These are phyloP conservation scores for Tethya wilhelma DNA, from an alignment of 37 sponge, comb jelly and placozoan species.

Conservation along the genomic window DNA sequence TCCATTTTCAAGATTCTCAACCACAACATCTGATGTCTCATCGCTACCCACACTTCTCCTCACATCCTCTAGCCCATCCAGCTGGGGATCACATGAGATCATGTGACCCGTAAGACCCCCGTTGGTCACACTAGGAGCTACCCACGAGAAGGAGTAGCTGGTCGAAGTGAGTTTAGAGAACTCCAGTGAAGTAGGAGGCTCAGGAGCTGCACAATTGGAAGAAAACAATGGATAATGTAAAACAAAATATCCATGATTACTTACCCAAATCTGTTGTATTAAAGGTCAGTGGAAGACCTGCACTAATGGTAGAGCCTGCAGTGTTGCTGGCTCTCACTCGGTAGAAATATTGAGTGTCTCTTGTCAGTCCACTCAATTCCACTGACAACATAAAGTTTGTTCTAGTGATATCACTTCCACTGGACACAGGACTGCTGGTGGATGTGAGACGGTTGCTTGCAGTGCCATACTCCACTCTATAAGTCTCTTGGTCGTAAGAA, in stretches of 20 bases:
- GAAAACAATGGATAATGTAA: neutral
- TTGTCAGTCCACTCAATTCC: conserved; percentile 29
- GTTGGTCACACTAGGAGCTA: neutral
- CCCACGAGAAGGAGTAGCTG: conserved; percentile 23
- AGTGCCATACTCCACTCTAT: conserved; percentile 33
- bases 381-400: conserved; percentile 1
- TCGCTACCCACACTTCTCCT: neutral
- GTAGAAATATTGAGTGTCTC: conserved; percentile 33
- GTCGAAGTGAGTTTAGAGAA: no score
- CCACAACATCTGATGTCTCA: neutral
- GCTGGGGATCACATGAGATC: neutral
- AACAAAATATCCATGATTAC: no score
- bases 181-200: conserved; percentile 1
- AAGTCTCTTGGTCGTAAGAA: conserved; percentile 61
- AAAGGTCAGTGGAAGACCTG: no score
- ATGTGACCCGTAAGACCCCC: neutral
- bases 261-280: no score
- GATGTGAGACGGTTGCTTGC: neutral
- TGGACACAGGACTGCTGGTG: neutral
- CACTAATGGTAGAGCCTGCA: conserved; percentile 13
- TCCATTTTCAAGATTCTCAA: neutral
- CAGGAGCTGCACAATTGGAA: neutral
- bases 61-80: neutral
- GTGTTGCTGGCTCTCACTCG: conserved; percentile 28
- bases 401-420: conserved; percentile 6